Base-by-base conservation (phyloP, 1,140 invertebrate genomes). In the Euborellia annulipes region DNA sequence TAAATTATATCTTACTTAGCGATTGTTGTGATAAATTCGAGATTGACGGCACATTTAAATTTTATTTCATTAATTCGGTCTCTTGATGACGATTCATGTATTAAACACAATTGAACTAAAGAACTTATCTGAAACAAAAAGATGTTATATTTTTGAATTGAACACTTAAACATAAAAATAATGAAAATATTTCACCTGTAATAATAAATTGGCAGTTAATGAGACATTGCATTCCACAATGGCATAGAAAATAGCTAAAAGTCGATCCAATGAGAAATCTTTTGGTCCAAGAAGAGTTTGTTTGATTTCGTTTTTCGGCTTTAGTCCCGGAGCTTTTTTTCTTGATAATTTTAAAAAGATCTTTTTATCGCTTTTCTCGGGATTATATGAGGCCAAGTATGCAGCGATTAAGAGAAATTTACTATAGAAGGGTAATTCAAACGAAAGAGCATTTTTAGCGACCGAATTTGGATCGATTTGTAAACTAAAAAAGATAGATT, bases 231-330 rank as follows among this genome's bases (percentile, higher is more conserved):
- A 82, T 39, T 88, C 81, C 13, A 88, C 63, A 53, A 95, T 90
- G 1, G 84, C 78, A 66, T 89, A 92, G 64, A 93, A 94, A 53
- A 95, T 93, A 2, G 86, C 85, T 41, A 94, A 61, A 54, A 94
- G 65, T 44, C 90, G 69, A 58, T 90, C 82, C 14, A 94, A 65
- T 1, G 75, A 75, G 57, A 94, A 93, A 1, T 71, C 65, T 61
- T 85, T 84, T 0, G 88, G 88, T 0, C 85, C 85, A 9, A 79
- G 60, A 46, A 60, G 23, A 27, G 8, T 43, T 30, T 48, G 23
- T 16, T 45, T 47, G 3, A n/a, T 39, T 7, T 36, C 46, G 43
- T 55, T 66, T 47, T 63, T 66, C 38, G 56, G 58, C 41, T 70
- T 73, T 0, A 65, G 68, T 54, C 69, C 70, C 53, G 75, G 72